These are phyloP conservation scores for Laspeyria flexula DNA, from an alignment of 2,888 invertebrate species.

Conservation along the genomic window DNA sequence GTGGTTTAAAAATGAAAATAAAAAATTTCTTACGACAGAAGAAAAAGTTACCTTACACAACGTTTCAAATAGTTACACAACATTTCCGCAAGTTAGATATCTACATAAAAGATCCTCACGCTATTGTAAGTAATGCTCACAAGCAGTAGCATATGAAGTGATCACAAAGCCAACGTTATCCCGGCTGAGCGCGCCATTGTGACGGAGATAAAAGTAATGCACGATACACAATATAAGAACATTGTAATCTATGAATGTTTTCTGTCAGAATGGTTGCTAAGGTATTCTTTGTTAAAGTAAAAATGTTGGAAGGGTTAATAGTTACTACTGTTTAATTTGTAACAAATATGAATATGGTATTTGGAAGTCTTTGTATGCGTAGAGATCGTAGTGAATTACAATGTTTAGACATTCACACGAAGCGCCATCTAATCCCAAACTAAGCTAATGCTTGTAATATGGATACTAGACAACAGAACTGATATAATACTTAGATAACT, in stretches of 20 bases:
- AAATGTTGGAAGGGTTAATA: neutral
- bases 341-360: no score
- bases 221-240: constrained; percentile 45
- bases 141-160: constrained; percentile 32
- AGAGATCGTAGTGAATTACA: no score
- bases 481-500: no score
- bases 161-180: constrained; percentile 71
- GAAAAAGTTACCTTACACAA: neutral
- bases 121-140: constrained; percentile 26
- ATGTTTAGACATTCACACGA: no score
- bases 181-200: constrained; percentile 73
- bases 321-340: neutral
- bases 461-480: no score
- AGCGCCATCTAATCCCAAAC: no score
- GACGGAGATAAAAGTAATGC: constrained; percentile 67
- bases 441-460: no score
- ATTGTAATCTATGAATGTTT: constrained; percentile 43
- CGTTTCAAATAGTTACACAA: constrained; percentile 5
- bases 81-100: constrained; percentile 11
- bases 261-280: constrained; percentile 16
- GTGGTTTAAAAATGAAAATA: neutral
- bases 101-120: constrained; percentile 9
- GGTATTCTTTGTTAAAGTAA: neutral
- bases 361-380: no score
- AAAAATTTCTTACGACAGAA: neutral